Evolutionary conservation across 2,113 vertebrate species (phyloP), one percentile per base, ranked within the genome.

Genomic region (Deroptyus accipitrinus): DNA sequence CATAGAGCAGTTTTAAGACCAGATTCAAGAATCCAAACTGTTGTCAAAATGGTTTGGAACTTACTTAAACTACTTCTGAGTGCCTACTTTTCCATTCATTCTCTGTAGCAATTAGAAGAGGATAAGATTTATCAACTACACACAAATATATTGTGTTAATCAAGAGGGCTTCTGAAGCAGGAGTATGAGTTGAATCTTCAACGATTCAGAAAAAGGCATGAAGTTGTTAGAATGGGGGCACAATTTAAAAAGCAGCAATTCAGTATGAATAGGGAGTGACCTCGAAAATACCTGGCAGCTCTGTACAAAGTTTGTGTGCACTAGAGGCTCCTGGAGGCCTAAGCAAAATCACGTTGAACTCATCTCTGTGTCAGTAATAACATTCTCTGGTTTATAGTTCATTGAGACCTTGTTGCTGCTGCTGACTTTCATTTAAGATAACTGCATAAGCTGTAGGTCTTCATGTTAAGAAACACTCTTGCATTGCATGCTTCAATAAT

Each of bases 11-110:
- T n/a, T 14, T 30, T 49, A 49, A 86, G 59, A 84, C 8, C 18
- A 79, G 41, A 91, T 57, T 76, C 31, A 62, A 82, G 78, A 85
- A 79, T 54, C 23, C 39, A 83, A 72, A 76, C 23, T 37, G 55
- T 57, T 37, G 30, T 68, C 62, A 85, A 66, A 89, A 76, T 70
- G 23, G 17, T 76, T 84, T 87, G 63, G 51, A 94, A 92, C 11
- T 66, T 69, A 30, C 16, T 83, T 59, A 74, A 77, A 55, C 20
- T 37, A 24, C 28, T 82, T 84, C 31, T 74, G 37, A 63, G 28
- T 8, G 11, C 22, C 24, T 66, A 27, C 2, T 62, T 81, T 86
- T 59, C 64, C 7, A 4, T 48, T 87, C 18, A 11, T 81, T 52
- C 67, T 87, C 62, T 69, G 52, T 4, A 20, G 66, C 57, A 75